A percentile compares a stretch with the other conserved stretches of the same genome.
These are phyloP conservation scores for Dorcus hopei DNA, from an alignment of 2,888 invertebrate species.

Conservation along the genomic window DNA sequence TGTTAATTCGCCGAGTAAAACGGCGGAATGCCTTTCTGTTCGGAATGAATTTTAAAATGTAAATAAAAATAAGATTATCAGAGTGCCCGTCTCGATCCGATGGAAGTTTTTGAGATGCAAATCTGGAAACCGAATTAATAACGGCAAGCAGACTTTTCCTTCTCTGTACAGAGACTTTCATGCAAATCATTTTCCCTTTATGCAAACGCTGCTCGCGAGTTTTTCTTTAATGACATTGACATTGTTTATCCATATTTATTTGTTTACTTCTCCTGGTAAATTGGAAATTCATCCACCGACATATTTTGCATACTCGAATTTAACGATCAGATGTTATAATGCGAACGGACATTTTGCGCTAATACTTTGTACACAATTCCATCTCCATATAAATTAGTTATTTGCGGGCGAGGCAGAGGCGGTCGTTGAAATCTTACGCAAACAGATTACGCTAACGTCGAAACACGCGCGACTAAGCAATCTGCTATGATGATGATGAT, in stretches of 20 bases:
- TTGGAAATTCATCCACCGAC: too few relatives aligned
- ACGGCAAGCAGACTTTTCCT: background rate
- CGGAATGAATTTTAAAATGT: constrained; percentile 22
- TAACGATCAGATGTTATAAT: too few relatives aligned
- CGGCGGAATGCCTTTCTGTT: constrained; percentile 17
- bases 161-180: background rate
- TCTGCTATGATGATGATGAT: background rate
- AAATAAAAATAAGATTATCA: constrained; percentile 24
- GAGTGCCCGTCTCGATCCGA: constrained; percentile 15
- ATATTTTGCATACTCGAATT: too few relatives aligned
- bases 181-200: background rate
- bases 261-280: too few relatives aligned
- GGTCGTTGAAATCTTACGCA: too few relatives aligned
- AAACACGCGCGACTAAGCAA: background rate
- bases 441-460: background rate
- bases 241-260: too few relatives aligned
- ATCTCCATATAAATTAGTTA: too few relatives aligned
- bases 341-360: too few relatives aligned
- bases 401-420: too few relatives aligned
- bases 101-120: constrained; percentile 11
- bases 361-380: too few relatives aligned
- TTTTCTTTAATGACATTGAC: too few relatives aligned
- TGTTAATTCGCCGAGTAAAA: constrained; percentile 26
- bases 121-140: constrained; percentile 12
- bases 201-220: too few relatives aligned